Conservation (phyloP, 2,888 invertebrate genomes). For the Parnassius smintheus region DNA sequence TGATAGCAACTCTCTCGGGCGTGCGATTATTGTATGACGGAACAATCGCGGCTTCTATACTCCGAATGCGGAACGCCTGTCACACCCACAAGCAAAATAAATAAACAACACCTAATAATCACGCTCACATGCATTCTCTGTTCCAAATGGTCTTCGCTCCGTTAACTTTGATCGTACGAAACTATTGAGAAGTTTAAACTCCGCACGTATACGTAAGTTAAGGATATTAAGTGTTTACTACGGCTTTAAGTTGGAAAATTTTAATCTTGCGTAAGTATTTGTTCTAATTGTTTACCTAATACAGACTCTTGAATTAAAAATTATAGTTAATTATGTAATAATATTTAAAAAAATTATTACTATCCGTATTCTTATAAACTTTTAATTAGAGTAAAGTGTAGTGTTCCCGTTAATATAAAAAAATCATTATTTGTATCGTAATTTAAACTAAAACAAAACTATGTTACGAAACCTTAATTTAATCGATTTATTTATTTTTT, state of each 20-base stretch:
- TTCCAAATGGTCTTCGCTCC: conserved; percentile 49
- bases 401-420: not conserved
- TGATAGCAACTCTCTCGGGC: conserved; percentile 63
- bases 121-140: conserved; percentile 43
- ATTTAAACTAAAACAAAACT: no score
- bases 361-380: not conserved
- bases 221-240: conserved; percentile 64
- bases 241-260: conserved; percentile 55
- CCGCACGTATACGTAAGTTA: conserved; percentile 60
- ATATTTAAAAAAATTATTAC: no score
- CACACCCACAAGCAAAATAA: conserved; percentile 47
- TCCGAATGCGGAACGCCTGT: conserved; percentile 42
- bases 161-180: conserved; percentile 56
- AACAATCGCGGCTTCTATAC: conserved; percentile 49
- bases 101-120: conserved; percentile 61
- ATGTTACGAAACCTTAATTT: not conserved
- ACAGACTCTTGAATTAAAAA: no score
- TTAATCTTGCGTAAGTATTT: conserved; percentile 57
- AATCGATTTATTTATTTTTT: not conserved
- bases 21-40: conserved; percentile 52
- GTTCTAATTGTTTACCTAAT: conserved; percentile 45
- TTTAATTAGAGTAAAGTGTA: not conserved
- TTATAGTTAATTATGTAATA: no score
- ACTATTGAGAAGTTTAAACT: conserved; percentile 59
- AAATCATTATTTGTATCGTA: not conserved